Percentiles rank a stretch among this genome's conserved stretches.
These are phyloP conservation scores for Magallana angulata DNA, from an alignment of 1,140 invertebrate genomes.

Conservation along the genomic window DNA sequence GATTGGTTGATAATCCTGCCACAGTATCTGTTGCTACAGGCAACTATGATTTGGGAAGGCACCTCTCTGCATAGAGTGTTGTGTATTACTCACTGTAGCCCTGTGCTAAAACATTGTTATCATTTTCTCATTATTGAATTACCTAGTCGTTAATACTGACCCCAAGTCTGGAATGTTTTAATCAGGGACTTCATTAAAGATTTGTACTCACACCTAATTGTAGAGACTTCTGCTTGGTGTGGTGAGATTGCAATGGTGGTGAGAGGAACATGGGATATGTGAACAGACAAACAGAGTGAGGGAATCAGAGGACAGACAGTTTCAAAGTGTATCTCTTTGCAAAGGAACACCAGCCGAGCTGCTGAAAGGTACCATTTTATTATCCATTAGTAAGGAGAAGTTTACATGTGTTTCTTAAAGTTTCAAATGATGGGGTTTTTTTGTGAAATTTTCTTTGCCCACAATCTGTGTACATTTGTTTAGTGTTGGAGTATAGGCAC, in stretches of 20 bases:
- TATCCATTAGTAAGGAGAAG: neutral
- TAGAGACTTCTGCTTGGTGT: neutral
- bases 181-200: conserved; percentile 32
- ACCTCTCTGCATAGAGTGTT: conserved; percentile 1
- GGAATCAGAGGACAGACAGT: neutral
- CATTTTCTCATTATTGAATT: conserved; percentile 11
- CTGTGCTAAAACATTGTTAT: neutral
- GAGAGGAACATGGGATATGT: neutral
- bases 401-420: neutral
- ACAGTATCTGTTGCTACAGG: conserved; percentile 23
- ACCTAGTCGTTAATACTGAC: conserved; percentile 20
- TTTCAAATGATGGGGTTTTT: neutral
- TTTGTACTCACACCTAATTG: conserved; percentile 16
- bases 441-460: neutral
- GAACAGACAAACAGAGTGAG: conserved; percentile 11
- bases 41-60: conserved; percentile 28
- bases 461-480: neutral
- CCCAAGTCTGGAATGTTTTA: conserved; percentile 13
- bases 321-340: neutral
- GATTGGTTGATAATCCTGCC: conserved; percentile 19
- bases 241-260: neutral
- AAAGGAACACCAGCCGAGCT: neutral
- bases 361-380: conserved; percentile 32
- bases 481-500: neutral
- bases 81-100: conserved; percentile 9